Percentiles rank a stretch among this genome's conserved stretches.
Conservation (phyloP, 1,140 invertebrate genomes). For the Antheraea mylitta region DNA sequence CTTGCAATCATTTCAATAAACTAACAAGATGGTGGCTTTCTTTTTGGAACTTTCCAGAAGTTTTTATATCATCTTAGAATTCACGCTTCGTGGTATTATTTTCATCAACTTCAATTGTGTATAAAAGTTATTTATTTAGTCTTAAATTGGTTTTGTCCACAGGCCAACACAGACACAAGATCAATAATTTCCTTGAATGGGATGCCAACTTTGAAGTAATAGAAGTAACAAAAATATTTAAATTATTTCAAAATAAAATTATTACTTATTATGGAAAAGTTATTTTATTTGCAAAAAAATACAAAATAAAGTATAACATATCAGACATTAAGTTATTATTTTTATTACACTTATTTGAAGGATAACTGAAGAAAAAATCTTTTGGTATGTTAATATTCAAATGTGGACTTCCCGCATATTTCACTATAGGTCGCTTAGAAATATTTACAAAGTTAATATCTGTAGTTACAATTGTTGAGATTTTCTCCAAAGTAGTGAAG, state of each 20-base stretch:
- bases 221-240: constrained; percentile 72
- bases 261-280: constrained; percentile 46
- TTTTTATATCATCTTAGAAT: no score
- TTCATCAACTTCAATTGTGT: no score
- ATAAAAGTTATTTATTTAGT: constrained; percentile 1
- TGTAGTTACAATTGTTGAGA: constrained; percentile 47
- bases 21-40: no score
- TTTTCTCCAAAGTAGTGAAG: constrained; percentile 35
- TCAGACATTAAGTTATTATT: neutral
- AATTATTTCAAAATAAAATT: constrained; percentile 75
- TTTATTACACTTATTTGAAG: constrained; percentile 30
- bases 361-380: constrained; percentile 58
- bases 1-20: no score
- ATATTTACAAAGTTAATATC: constrained; percentile 54
- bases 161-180: constrained; percentile 58
- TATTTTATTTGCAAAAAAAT: constrained; percentile 45
- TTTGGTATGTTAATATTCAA: constrained; percentile 51
- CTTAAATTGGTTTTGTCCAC: constrained; percentile 62
- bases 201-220: constrained; percentile 70
- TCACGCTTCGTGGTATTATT: no score
- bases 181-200: constrained; percentile 48
- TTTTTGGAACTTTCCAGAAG: no score
- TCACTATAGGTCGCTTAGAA: constrained; percentile 33
- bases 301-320: constrained; percentile 9
- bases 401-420: constrained; percentile 46